A percentile compares a stretch with the other conserved stretches of the same genome.
These are phyloP conservation scores for Mobula hypostoma DNA, from an alignment of 2,113 vertebrate species.

Conservation along the genomic window DNA sequence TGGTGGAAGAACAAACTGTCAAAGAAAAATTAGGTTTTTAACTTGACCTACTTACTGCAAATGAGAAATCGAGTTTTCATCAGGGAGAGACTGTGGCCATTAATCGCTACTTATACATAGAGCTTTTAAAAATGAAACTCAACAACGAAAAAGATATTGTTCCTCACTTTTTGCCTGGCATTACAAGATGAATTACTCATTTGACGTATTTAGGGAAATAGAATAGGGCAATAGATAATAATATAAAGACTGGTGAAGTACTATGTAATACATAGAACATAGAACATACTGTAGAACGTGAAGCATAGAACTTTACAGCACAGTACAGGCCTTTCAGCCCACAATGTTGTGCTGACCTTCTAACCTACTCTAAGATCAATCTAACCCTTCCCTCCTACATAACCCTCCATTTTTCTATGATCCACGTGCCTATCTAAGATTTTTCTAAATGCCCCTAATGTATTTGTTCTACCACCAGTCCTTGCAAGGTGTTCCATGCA, in stretches of 20 bases:
- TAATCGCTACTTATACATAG: not conserved
- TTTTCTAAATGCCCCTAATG: no score
- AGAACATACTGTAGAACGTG: no score
- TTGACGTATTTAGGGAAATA: not conserved
- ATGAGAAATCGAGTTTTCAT: constrained; percentile 1
- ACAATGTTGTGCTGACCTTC: no score
- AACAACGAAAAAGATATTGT: not conserved
- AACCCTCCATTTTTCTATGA: no score
- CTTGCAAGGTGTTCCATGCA: no score
- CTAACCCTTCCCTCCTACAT: no score
- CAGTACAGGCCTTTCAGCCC: no score
- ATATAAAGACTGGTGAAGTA: not conserved
- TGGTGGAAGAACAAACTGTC: not conserved
- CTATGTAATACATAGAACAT: not conserved
- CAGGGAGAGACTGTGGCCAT: not conserved
- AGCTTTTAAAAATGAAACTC: not conserved
- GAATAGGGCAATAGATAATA: not conserved
- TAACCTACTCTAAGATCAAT: no score
- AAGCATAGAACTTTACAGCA: no score
- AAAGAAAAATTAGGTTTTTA: not conserved
- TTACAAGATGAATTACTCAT: not conserved
- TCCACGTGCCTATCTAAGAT: no score
- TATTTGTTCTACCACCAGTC: no score
- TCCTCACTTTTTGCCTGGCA: not conserved
- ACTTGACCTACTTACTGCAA: constrained; percentile 23